Conservation (phyloP, 2,113 vertebrate species). For the Elaphurus davidianus region DNA sequence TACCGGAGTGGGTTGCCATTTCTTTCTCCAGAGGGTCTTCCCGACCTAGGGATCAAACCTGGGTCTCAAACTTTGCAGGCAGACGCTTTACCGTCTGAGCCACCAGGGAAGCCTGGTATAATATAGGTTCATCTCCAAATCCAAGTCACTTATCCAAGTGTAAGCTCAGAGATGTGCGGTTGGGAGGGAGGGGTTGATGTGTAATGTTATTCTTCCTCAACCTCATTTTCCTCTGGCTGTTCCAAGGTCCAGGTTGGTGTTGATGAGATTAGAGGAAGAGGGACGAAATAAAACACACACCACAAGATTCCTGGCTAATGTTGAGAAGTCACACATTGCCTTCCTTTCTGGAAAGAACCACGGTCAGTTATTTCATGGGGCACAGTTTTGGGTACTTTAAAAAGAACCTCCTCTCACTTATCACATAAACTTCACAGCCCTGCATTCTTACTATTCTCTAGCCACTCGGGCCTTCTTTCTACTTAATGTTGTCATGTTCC, state of each 20-base stretch:
- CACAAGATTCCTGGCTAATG: background rate
- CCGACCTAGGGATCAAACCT: background rate
- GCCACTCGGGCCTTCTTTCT: background rate
- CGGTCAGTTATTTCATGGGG: background rate
- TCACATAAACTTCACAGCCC: background rate
- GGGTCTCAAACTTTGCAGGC: background rate
- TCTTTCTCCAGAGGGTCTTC: background rate
- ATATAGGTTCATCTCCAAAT: background rate
- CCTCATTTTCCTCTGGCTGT: background rate
- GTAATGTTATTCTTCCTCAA: background rate
- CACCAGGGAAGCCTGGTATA: background rate
- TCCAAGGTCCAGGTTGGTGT: background rate
- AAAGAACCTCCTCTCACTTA: background rate
- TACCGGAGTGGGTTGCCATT: background rate
- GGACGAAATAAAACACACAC: background rate
- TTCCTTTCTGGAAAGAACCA: background rate
- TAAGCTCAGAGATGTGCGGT: background rate
- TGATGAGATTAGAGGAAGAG: slow-evolving; percentile 7
- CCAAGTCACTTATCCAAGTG: background rate
- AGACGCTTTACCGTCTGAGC: background rate
- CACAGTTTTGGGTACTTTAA: background rate
- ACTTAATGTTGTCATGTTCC: background rate
- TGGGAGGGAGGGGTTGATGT: background rate
- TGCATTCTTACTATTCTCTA: background rate
- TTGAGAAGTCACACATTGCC: background rate